These are phyloP conservation scores for Phenganax marumi DNA, from an alignment of 92 coral and sea anemone species.

Conservation along the genomic window DNA sequence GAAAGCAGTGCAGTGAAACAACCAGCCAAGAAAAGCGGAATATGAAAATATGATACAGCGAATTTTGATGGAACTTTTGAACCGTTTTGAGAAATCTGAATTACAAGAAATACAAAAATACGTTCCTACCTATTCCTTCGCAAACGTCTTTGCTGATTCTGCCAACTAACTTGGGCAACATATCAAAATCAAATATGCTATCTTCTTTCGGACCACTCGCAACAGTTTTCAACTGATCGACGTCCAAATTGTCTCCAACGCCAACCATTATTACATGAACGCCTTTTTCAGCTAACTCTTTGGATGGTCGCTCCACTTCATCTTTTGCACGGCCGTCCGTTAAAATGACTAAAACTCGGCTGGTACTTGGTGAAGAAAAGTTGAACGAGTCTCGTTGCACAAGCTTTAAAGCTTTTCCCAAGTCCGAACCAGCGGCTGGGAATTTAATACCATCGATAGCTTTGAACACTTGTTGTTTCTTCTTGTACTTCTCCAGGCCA, in stretches of 20 bases:
- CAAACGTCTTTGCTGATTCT: constrained; percentile 18
- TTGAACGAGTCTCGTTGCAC: not conserved
- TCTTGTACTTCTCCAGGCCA: not conserved
- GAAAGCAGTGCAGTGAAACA: not conserved
- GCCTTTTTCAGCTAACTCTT: constrained; percentile 1
- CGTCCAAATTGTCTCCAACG: constrained; percentile 10
- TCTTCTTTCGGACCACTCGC: constrained; percentile 29
- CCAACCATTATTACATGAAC: constrained; percentile 13
- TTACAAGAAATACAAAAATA: not conserved
- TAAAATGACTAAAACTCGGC: constrained; percentile 18
- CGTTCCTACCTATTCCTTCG: constrained; percentile 17
- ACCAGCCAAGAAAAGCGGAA: not conserved
- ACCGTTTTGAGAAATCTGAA: not conserved
- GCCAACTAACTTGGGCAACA: not conserved
- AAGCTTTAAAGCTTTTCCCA: constrained; percentile 26
- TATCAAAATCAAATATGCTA: constrained; percentile 7
- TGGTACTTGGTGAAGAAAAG: not conserved
- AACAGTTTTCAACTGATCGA: constrained; percentile 5
- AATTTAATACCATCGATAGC: constrained; percentile 34
- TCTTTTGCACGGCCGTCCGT: constrained; percentile 34
- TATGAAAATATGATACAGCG: not conserved
- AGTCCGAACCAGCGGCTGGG: constrained; percentile 30
- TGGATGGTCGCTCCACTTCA: constrained; percentile 14
- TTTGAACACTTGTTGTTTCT: constrained; percentile 1
- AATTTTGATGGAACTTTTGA: not conserved